Base-by-base conservation (phyloP, 2,888 invertebrate genomes). In the Ectobius pallidus region DNA sequence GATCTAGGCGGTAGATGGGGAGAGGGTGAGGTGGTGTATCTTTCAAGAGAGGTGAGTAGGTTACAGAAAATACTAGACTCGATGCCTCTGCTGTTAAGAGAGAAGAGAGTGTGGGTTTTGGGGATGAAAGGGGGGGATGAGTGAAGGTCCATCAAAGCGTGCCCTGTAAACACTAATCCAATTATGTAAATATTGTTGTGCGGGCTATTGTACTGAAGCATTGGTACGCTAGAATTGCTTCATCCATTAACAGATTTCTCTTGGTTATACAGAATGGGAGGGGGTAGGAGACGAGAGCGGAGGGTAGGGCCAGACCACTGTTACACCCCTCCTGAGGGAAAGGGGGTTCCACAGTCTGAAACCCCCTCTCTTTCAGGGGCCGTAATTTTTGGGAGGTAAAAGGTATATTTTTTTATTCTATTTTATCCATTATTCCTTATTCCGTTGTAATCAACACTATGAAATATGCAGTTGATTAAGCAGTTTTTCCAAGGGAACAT, bases 161-260 rank as follows among this genome's bases (percentile, higher is more conserved):
- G 25, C 65, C 65, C 65, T 46, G 65, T 65, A 65, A 65, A 65
- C 46, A 46, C 65, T 65, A 65, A 65, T 65, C 65, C 65, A 65
- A 65, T 65, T 65, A 65, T 65, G 65, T 65, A 65, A 65, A 65
- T 65, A 65, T 65, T 44, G 44, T 65, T 65, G 65, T 65, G 65
- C 18, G 18, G 44, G 25, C 44, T 65, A 65, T 65, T 65, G 65
- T 65, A 46, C 27, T 46, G 30, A 18, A 14, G 44, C 65, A 65
- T 46, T 46, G 65, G 65, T 65, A 65, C 65, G 65, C 27, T 65
- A 65, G 46, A 22, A 65, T 27, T 65, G 65, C 46, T 65, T 65
- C 65, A 65, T 65, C 65, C 65, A 65, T 65, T 65, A 65, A 46
- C 65, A 65, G 65, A 65, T 65, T 65, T 65, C 65, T 65, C 65